Evolutionary conservation across 1,140 invertebrate genomes (phyloP).

Genomic region (Eurosta solidaginis): DNA sequence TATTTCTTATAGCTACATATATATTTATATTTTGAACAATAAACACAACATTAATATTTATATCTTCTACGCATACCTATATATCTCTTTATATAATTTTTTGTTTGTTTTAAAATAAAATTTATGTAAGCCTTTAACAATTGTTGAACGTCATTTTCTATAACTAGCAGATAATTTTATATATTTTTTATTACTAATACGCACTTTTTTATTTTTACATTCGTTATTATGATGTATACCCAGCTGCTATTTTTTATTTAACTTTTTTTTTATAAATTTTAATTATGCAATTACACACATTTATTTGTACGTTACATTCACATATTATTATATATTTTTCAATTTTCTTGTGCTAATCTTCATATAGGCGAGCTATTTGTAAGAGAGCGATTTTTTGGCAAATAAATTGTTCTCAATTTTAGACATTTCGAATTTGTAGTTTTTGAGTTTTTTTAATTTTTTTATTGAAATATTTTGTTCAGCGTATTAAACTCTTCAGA

Average conservation of each 20-base stretch:
- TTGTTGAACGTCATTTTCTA: conserved; percentile 29
- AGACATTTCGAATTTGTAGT: too few species aligned
- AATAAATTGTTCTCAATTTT: too few species aligned
- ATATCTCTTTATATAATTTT: background rate
- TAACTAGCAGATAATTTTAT: background rate
- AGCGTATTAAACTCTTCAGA: too few species aligned
- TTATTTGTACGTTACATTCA: background rate
- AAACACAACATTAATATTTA: background rate
- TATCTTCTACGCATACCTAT: background rate
- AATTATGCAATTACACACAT: background rate
- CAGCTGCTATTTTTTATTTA: too few species aligned
- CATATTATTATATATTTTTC: background rate
- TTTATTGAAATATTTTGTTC: too few species aligned
- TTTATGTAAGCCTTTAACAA: conserved; percentile 9
- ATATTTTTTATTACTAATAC: background rate
- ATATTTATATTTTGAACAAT: background rate
- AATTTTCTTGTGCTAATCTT: background rate
- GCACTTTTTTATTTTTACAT: background rate
- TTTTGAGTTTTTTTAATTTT: too few species aligned
- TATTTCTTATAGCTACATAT: background rate
- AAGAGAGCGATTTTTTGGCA: too few species aligned
- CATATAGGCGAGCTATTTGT: background rate
- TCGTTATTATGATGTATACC: too few species aligned
- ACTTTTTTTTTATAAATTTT: background rate
- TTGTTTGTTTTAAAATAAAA: background rate